Evolutionary conservation across 2,797 vertebrate species (phyloP), one percentile per base, ranked within the genome.

Genomic region (Eupleurogrammus muticus): DNA sequence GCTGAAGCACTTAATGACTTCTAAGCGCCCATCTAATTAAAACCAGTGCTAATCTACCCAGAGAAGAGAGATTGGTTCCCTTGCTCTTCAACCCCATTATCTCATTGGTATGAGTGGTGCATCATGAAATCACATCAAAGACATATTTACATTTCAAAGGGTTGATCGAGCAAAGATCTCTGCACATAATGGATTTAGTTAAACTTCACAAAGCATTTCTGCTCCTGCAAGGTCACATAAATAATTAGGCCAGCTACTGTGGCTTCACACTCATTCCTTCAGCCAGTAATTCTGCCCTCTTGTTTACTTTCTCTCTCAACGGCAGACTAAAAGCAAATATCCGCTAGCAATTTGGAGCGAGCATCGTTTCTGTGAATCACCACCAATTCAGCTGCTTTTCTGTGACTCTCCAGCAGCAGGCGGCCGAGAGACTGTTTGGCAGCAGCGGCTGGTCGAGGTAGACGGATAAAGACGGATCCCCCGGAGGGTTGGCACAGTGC

Each of bases 101-200:
- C 67, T 74, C 50, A 77, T 73, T 73, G 44, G 56, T 72, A 62
- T 70, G 66, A 72, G 20, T 42, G 67, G 34, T 35, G 28, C 6
- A 9, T 69, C 48, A 60, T 46, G 51, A 66, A 67, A 77, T 60
- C 59, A 56, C 66, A 82, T 73, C 77, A 81, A 79, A 79, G 78
- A 48, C 62, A 48, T 57, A 84, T 80, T 84, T 80, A 65, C 72
- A 79, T 80, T 75, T 86, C 55, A 80, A 74, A 79, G 59, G 74
- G 36, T 38, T 49, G 32, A 60, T 19, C 48, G 57, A 49, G 66
- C 49, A 56, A 46, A 13, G 40, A 20, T 53, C 51, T 35, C 54
- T 49, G 32, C 23, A 8, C 20, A 21, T 35, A 19, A 66, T 24
- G 23, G 47, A 53, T 57, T 70, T 46, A 64, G 63, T 80, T 66